Percentiles rank a stretch among this genome's conserved stretches.
phyloP scores from a whole-genome alignment of 2,888 invertebrate species.

The Anagyrus pseudococci region DNA sequence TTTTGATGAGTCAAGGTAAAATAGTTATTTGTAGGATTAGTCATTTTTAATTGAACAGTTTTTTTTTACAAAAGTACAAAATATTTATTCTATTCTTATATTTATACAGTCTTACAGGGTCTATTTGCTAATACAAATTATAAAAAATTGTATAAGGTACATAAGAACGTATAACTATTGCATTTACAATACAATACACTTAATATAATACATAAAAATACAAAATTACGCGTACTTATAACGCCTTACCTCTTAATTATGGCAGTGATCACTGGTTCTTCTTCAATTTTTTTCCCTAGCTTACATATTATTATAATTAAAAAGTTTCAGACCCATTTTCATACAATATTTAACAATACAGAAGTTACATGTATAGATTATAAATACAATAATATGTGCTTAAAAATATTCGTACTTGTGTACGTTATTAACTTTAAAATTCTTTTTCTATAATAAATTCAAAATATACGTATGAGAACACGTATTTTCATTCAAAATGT shows the following conservation, averaged over 20 bases:
- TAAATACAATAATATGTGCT: conserved; percentile 14
- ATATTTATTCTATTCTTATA: conserved; percentile 44
- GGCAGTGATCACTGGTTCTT: conserved; percentile 56
- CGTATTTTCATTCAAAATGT: conserved; percentile 18
- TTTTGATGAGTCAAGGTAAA: no score
- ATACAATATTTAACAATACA: conserved; percentile 28
- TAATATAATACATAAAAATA: conserved; percentile 47
- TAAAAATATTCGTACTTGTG: conserved; percentile 13
- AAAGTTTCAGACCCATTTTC: conserved; percentile 21
- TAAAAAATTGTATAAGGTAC: conserved; percentile 34
- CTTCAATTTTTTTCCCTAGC: no score
- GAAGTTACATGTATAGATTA: conserved; percentile 8
- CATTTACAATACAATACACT: conserved; percentile 29
- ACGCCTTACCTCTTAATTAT: conserved; percentile 42
- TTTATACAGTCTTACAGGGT: conserved; percentile 45
- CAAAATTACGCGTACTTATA: conserved; percentile 27
- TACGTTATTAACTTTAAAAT: conserved; percentile 20
- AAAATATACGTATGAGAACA: conserved; percentile 8
- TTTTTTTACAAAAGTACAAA: conserved; percentile 50
- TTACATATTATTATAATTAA: conserved; percentile 27
- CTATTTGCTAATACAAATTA: conserved; percentile 33
- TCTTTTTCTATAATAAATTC: conserved; percentile 22
- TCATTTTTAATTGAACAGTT: no score
- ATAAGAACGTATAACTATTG: conserved; percentile 18
- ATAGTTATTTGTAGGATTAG: no score